These are phyloP conservation scores for Lindbergichthys nudifrons DNA, from an alignment of 2,797 vertebrate species.

Conservation along the genomic window DNA sequence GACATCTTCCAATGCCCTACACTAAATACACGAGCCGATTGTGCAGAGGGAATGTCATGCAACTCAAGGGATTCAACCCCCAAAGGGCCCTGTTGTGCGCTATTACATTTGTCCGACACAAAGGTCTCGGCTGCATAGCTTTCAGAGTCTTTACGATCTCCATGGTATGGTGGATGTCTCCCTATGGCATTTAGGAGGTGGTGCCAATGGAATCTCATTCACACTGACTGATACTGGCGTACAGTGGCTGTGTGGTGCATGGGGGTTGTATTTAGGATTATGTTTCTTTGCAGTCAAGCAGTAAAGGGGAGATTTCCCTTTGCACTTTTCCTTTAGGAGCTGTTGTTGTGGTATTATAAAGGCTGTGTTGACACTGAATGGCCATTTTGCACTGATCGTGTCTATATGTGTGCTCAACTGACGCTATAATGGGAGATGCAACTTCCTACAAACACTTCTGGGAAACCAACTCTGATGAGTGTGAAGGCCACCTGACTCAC, in stretches of 20 bases:
- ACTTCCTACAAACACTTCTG: conserved; percentile 3
- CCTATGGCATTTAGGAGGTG: conserved; percentile 28
- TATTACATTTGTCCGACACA: conserved; percentile 54
- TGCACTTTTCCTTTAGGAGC: neutral
- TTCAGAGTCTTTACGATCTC: conserved; percentile 46
- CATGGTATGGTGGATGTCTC: conserved; percentile 44
- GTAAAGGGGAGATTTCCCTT: neutral
- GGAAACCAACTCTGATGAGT: neutral
- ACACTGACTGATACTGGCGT: neutral
- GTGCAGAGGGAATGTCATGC: conserved; percentile 33
- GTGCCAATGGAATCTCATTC: conserved; percentile 44
- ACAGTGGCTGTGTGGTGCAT: neutral
- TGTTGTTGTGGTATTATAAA: neutral
- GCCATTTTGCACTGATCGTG: neutral
- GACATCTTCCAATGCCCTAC: conserved; percentile 24
- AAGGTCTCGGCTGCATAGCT: conserved; percentile 55
- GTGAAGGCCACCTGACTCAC: conserved; percentile 26
- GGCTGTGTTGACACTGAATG: neutral
- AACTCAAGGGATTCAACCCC: conserved; percentile 20
- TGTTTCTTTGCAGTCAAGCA: conserved; percentile 1
- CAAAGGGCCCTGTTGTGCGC: conserved; percentile 14
- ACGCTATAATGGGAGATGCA: neutral
- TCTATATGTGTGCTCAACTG: neutral
- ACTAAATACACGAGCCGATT: conserved; percentile 47
- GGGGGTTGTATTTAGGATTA: neutral